A percentile compares a stretch with the other conserved stretches of the same genome.
Conservation (phyloP, 1,140 invertebrate species). For the Mamestra configurata region DNA sequence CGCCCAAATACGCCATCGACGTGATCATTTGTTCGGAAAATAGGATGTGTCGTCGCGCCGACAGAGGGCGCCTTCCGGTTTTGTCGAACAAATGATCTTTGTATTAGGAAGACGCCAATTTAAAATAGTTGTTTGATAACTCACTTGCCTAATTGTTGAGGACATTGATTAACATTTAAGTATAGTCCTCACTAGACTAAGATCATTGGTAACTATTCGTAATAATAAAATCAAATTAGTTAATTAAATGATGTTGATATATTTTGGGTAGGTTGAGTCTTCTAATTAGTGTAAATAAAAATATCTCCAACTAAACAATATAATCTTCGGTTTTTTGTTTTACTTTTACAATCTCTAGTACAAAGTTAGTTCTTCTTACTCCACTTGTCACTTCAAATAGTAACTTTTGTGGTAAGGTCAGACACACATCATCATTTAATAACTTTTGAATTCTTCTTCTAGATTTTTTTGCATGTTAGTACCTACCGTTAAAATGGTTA, state of each 20-base stretch:
- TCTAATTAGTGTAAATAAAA: not conserved
- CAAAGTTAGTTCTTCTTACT: not conserved
- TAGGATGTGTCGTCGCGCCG: too few species aligned
- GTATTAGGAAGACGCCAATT: too few species aligned
- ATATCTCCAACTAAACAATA: not conserved
- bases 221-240: too few species aligned
- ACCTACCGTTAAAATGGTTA: too few species aligned
- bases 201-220: too few species aligned
- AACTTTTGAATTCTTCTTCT: slow-evolving; percentile 34
- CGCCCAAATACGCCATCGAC: too few species aligned
- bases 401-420: not conserved
- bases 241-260: too few species aligned
- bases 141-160: slow-evolving; percentile 1
- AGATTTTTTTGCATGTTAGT: slow-evolving; percentile 24
- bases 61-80: too few species aligned
- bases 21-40: too few species aligned
- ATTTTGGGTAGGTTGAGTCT: too few species aligned
- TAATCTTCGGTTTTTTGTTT: not conserved
- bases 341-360: too few species aligned
- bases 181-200: not conserved
- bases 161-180: slow-evolving; percentile 25
- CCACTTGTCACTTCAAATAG: not conserved
- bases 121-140: not conserved
- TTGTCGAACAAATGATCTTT: too few species aligned
- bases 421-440: not conserved